Evolutionary conservation across 2,113 vertebrate genomes (phyloP).

Genomic region (Blennius ocellaris): DNA sequence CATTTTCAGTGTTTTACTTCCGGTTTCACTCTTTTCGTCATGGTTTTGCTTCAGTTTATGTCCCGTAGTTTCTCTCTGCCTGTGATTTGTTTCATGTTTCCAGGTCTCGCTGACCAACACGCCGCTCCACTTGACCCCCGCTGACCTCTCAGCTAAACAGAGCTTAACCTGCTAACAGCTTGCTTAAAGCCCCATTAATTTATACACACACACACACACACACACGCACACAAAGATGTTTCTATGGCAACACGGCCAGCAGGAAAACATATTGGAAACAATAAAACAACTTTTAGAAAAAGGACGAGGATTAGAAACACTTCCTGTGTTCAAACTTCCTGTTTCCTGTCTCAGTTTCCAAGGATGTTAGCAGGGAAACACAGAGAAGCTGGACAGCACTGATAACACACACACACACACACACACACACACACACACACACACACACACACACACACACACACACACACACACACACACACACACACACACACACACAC

Average conservation of each 20-base stretch:
- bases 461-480: no score
- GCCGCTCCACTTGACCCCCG: not conserved
- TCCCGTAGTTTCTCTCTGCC: no score
- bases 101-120: not conserved
- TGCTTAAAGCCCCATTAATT: conserved; percentile 36
- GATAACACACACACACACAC: conserved; percentile 61
- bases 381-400: conserved; percentile 63
- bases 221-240: conserved; percentile 23
- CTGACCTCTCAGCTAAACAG: conserved; percentile 16
- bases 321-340: conserved; percentile 73
- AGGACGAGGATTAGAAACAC: conserved; percentile 59
- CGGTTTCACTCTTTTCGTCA: no score
- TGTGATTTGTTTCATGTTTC: no score
- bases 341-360: conserved; percentile 70
- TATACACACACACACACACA: conserved; percentile 13
- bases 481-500: no score
- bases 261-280: conserved; percentile 38
- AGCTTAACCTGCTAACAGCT: conserved; percentile 52
- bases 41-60: no score
- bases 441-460: no score
- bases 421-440: no score
- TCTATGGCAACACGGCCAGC: conserved; percentile 37
- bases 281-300: conserved; percentile 18
- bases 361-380: conserved; percentile 76
- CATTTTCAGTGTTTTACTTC: no score